Base-by-base conservation (phyloP, 2,797 vertebrate species). In the Cossypha dichroa region DNA sequence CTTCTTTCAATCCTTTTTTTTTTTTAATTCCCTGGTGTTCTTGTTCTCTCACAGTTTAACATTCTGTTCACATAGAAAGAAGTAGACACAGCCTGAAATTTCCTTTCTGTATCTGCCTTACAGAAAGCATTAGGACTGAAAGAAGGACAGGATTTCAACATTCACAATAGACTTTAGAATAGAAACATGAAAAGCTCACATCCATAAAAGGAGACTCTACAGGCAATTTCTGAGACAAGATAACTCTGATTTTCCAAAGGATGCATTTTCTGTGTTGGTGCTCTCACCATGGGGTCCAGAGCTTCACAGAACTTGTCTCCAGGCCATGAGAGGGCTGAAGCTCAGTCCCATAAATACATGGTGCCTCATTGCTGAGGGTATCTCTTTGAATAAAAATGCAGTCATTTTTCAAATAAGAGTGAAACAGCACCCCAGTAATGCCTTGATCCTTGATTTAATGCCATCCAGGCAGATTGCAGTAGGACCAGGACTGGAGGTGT, bases 161-260 rank as follows among this genome's bases (percentile, higher is more conserved):
- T 40, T 76, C 40, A 86, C 66, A 88, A 84, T 55, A 81, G 69
- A 56, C 69, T 85, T 85, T 59, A 48, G 72, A 95, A 85, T 36
- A 59, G 54, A 85, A 93, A 58, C 46, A 26, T 48, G 54, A 91
- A 80, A 87, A 91, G 6, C 31, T 60, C 54, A 52, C 40, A 31
- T 66, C 41, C 7, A 1, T 90, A 85, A 78, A 5, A 83, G 58
- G n/a, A 77, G 64, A n/a, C 46, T 76, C 67, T 60, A 41, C 59
- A 85, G 85, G 72, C 48, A 91, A 68, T 91, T 95, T 80, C 46
- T 78, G 75, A 75, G 64, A 80, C 64, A 64, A 80, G 81, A 64
- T 58, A 83, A 66, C 46, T 75, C 68, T 62, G 58, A 75, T 85
- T 68, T 95, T 91, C 84, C 59, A 64, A 55, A 83, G 43, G 36